Base-by-base conservation (phyloP, 2,888 invertebrate genomes). In the Callyntrura guangdongensis region DNA sequence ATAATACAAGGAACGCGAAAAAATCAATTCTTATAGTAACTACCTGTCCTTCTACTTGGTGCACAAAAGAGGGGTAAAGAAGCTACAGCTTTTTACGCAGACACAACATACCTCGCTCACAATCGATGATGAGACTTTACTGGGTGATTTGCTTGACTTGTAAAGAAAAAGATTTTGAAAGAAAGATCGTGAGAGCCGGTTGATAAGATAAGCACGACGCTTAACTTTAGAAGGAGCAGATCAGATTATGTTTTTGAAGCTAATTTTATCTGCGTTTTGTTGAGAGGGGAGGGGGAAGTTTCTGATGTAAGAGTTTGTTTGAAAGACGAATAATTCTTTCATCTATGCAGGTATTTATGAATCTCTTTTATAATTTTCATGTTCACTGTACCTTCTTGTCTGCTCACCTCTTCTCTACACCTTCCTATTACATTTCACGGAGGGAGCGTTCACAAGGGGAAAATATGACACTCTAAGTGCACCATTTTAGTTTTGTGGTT, bases 141-240 rank as follows among this genome's bases (percentile, higher is more conserved):
- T 83, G 56, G 72, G 64, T 82, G 82, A 59, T 72, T 82, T 74
- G 47, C 17, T 64, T 64, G 25, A 64, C 9, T 64, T 64, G 36
- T 36, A 6, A 36, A 36, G 36, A 36, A 6, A 36, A 6, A 36
- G 36, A 45, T 20, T 53, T 53, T 53, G 5, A 45, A 36, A 77
- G 47, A 49, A 77, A 77, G 77, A 53, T 89, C 89, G 89, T 89
- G 89, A 59, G 59, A 74, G 61, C 12, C 5, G 27, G 36, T 83
- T 89, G 83, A 89, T 83, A 64, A 74, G 77, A 45, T 83, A 77
- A 64, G 89, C 89, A 89, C 89, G 89, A 88, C 82, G 83, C 25
- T 88, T 56, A 87, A 14, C 77, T 9, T n/a, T 77, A 53, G n/a
- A 53, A n/a, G 53, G 45, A 79, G 20, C 27, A 74, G 20, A 49